Conservation (phyloP, 2,888 invertebrate species). For the Chrysomela aeneicollis region DNA sequence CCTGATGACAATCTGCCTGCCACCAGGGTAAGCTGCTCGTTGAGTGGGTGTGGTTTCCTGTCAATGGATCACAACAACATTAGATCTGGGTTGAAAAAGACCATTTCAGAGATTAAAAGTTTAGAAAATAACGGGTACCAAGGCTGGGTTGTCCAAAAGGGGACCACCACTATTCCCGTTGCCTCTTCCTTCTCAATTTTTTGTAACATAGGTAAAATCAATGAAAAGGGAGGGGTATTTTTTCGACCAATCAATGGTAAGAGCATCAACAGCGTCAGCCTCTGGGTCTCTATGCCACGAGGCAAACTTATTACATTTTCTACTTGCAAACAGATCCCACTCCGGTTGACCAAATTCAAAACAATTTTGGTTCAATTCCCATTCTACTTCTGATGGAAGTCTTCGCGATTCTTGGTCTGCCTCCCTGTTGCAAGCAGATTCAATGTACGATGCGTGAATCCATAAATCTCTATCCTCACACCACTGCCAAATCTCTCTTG, state of each 20-base stretch:
- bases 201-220: not conserved
- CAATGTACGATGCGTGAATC: slow-evolving; percentile 18
- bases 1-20: slow-evolving; percentile 28
- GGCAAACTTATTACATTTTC: slow-evolving; percentile 18
- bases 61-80: slow-evolving; percentile 26
- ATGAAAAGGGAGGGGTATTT: not conserved
- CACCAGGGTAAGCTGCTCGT: slow-evolving; percentile 30
- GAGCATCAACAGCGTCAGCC: slow-evolving; percentile 25
- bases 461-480: slow-evolving; percentile 6
- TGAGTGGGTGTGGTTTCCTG: slow-evolving; percentile 24
- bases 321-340: slow-evolving; percentile 13
- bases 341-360: slow-evolving; percentile 17
- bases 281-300: slow-evolving; percentile 31
- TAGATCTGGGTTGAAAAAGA: slow-evolving; percentile 22
- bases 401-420: slow-evolving; percentile 18
- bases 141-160: slow-evolving; percentile 26
- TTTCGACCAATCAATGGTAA: slow-evolving; percentile 26
- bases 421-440: slow-evolving; percentile 7
- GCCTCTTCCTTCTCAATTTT: not conserved
- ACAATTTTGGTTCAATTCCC: slow-evolving; percentile 3
- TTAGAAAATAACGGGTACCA: slow-evolving; percentile 30
- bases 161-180: slow-evolving; percentile 24
- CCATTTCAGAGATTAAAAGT: slow-evolving; percentile 2
- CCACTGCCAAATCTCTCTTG: slow-evolving; percentile 20
- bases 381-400: slow-evolving; percentile 4